These are phyloP conservation scores for Oryzias javanicus DNA, from an alignment of 2,113 vertebrate species.

Conservation along the genomic window DNA sequence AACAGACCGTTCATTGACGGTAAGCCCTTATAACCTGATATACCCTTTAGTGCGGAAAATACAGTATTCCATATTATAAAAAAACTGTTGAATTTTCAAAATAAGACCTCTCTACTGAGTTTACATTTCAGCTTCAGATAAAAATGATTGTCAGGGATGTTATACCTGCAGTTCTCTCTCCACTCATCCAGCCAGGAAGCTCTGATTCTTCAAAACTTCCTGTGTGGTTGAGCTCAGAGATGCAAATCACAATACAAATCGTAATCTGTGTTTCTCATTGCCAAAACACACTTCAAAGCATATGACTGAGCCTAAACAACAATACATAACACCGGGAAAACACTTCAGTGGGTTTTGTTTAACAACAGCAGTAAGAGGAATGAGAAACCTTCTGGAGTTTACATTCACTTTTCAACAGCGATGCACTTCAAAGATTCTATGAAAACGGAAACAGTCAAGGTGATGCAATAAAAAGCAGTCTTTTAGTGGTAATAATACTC, in stretches of 20 bases:
- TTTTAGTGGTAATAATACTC: no score
- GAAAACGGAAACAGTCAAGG: not conserved
- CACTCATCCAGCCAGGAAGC: conserved; percentile 51
- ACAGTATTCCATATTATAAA: no score
- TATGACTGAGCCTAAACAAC: conserved; percentile 27
- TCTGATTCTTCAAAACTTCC: conserved; percentile 56
- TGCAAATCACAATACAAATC: conserved; percentile 54
- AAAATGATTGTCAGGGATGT: conserved; percentile 2
- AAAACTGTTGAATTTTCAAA: no score
- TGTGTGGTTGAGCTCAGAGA: conserved; percentile 45
- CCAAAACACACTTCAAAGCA: conserved; percentile 55
- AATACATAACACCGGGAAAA: conserved; percentile 27
- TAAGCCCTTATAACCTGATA: no score
- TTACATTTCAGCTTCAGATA: no score
- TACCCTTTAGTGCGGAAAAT: no score
- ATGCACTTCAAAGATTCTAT: not conserved
- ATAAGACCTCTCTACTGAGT: no score
- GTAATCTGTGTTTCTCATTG: conserved; percentile 55
- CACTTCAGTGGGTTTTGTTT: not conserved
- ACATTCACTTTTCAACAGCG: conserved; percentile 6
- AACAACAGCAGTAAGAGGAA: conserved; percentile 7
- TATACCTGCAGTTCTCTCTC: not conserved
- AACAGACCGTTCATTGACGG: no score
- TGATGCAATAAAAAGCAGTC: no score
- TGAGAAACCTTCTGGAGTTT: conserved; percentile 16